Percentiles rank a stretch among this genome's conserved stretches.
Conservation (phyloP, 2,113 vertebrate species). For the Myrmecophaga tridactyla region DNA sequence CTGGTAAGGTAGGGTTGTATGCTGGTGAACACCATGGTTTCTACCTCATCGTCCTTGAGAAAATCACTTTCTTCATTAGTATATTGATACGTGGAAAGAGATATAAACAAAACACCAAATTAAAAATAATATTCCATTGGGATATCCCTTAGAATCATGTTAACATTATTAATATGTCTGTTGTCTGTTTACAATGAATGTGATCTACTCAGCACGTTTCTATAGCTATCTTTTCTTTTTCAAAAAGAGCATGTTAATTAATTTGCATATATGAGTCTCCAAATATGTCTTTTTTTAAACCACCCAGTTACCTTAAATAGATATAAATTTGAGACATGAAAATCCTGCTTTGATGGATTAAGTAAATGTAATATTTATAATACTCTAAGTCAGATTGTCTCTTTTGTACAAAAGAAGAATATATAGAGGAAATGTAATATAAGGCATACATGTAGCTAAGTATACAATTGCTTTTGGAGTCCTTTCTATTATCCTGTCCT, state of each 20-base stretch:
- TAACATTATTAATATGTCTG: not conserved
- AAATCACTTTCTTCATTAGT: not conserved
- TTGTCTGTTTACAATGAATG: not conserved
- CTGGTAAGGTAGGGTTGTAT: not conserved
- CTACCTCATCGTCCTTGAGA: constrained; percentile 2
- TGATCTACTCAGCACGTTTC: not conserved
- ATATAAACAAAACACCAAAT: constrained; percentile 20
- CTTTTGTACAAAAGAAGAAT: not conserved
- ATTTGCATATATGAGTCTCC: not conserved
- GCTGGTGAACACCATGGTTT: not conserved
- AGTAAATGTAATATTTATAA: not conserved
- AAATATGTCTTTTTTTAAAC: not conserved
- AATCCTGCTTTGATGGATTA: not conserved
- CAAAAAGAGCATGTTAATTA: not conserved
- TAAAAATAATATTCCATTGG: constrained; percentile 7
- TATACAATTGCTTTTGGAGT: not conserved
- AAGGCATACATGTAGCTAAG: not conserved
- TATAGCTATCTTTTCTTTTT: not conserved
- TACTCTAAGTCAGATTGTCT: not conserved
- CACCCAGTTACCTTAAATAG: not conserved
- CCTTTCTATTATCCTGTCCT: not conserved
- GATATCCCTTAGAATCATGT: not conserved
- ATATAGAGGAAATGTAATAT: not conserved
- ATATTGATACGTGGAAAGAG: not conserved
- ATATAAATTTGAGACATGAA: not conserved